A percentile compares a stretch with the other conserved stretches of the same genome.
Conservation (phyloP, 2,113 vertebrate genomes). For the Uria lomvia region DNA sequence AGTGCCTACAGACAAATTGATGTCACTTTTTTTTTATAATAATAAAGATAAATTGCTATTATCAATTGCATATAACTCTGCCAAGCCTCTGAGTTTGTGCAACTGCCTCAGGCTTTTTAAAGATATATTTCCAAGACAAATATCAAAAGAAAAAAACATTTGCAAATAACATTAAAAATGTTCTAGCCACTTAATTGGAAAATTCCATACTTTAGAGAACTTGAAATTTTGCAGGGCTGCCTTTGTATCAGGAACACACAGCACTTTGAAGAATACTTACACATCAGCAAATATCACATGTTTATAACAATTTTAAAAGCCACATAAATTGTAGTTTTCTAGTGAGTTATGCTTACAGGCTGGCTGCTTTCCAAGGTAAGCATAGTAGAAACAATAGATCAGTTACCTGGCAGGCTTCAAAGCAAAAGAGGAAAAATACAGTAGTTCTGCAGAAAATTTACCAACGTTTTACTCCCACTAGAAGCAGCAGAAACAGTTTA, state of each 20-base stretch:
- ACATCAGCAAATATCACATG: not conserved
- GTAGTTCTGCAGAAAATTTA: not conserved
- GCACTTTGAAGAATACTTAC: not conserved
- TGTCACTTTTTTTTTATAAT: not conserved
- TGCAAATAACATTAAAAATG: not conserved
- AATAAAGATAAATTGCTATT: not conserved
- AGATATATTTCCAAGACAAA: constrained; percentile 19
- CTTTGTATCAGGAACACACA: not conserved
- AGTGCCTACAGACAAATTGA: not conserved
- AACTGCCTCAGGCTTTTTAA: not conserved
- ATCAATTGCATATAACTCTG: not conserved
- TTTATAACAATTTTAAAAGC: constrained; percentile 14
- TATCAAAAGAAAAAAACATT: not conserved
- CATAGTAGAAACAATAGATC: not conserved
- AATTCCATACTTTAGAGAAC: not conserved
- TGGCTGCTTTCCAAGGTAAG: constrained; percentile 20
- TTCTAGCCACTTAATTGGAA: not conserved
- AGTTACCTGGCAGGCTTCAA: not conserved
- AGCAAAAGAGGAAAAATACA: not conserved
- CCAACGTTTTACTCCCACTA: not conserved
- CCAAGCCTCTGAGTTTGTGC: not conserved
- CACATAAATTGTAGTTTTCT: constrained; percentile 15
- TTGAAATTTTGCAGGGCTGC: constrained; percentile 1
- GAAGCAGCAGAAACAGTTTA: not conserved
- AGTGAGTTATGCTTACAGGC: not conserved